These are phyloP conservation scores for Amphiura filiformis DNA, from an alignment of 35 echinoderm and acorn worm genomes.

Conservation along the genomic window DNA sequence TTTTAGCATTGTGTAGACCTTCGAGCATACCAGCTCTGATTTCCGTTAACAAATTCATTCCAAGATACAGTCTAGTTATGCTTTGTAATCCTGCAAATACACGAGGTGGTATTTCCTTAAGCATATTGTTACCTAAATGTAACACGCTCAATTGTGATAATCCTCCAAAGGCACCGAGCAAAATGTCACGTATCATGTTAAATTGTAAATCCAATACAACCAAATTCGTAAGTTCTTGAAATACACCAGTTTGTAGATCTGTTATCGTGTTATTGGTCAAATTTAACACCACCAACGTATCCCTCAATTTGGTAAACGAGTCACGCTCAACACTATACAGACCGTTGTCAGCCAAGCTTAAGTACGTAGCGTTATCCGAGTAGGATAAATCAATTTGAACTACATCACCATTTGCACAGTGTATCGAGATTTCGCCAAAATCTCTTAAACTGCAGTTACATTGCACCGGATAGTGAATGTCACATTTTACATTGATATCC, in stretches of 20 bases:
- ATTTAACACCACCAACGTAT: neutral
- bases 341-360: neutral
- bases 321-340: neutral
- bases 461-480: neutral
- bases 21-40: neutral
- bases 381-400: neutral
- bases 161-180: neutral
- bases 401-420: neutral
- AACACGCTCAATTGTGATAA: neutral
- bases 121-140: neutral
- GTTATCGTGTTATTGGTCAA: neutral
- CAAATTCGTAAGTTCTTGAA: neutral
- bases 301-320: neutral
- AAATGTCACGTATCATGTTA: neutral
- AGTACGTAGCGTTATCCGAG: neutral
- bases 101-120: neutral
- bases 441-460: neutral
- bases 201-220: neutral
- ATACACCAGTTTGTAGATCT: neutral
- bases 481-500: neutral
- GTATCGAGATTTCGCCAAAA: neutral
- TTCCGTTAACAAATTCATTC: neutral
- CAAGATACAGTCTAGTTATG: neutral
- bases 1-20: too few species aligned
- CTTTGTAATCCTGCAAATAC: neutral